Evolutionary conservation across 2,797 vertebrate species (phyloP).

Genomic region (Oreonectes daqikongensis): DNA sequence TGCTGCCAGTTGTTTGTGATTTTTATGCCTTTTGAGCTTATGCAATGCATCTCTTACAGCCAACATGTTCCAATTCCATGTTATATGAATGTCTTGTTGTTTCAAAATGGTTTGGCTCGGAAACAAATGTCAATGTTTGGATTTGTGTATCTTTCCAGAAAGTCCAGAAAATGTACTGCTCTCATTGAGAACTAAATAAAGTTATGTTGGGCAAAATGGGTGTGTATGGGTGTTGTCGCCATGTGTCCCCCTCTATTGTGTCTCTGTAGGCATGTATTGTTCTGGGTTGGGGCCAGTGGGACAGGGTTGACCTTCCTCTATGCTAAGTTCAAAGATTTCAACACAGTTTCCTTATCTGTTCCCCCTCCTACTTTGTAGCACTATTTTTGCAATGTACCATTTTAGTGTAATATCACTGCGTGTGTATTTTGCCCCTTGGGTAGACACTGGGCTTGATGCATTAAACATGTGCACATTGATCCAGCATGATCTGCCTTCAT

Average conservation of each 20-base stretch:
- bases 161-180: background rate
- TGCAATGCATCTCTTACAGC: background rate
- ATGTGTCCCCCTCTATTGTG: constrained; percentile 38
- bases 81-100: background rate
- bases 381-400: background rate
- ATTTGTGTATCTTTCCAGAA: background rate
- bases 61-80: background rate
- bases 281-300: constrained; percentile 11
- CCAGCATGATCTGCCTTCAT: constrained; percentile 44
- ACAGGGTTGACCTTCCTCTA: constrained; percentile 60
- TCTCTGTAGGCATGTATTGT: constrained; percentile 38
- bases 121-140: background rate
- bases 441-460: constrained; percentile 39
- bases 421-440: constrained; percentile 25
- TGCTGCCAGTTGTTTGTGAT: background rate
- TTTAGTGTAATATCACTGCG: background rate
- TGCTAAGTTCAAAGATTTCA: constrained; percentile 13
- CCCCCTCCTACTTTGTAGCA: background rate
- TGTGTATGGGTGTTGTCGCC: background rate
- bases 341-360: background rate
- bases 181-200: background rate
- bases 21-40: background rate
- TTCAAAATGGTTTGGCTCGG: background rate
- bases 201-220: background rate
- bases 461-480: constrained; percentile 62